Evolutionary conservation across 2,888 invertebrate species (phyloP).

Genomic region (Euplagia quadripunctaria): DNA sequence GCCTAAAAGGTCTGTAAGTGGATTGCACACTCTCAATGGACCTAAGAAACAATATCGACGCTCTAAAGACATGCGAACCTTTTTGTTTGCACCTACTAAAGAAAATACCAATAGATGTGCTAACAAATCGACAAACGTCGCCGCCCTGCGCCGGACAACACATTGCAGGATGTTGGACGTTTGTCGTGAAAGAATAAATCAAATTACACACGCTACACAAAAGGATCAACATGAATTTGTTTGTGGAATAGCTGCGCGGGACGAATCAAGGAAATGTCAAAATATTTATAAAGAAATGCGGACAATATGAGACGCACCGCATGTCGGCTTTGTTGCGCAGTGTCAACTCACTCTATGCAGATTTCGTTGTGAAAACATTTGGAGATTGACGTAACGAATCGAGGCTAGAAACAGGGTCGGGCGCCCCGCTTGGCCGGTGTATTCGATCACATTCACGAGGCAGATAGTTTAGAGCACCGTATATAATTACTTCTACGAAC

Average conservation of each 20-base stretch:
- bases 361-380: slow-evolving; percentile 78
- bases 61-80: slow-evolving; percentile 67
- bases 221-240: slow-evolving; percentile 82
- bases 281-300: slow-evolving; percentile 86
- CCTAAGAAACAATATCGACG: slow-evolving; percentile 64
- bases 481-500: slow-evolving; percentile 84
- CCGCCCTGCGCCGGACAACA: slow-evolving; percentile 61
- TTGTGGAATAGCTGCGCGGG: slow-evolving; percentile 80
- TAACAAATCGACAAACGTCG: slow-evolving; percentile 83
- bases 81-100: slow-evolving; percentile 78
- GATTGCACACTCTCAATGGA: slow-evolving; percentile 49
- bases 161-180: slow-evolving; percentile 79
- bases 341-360: slow-evolving; percentile 86
- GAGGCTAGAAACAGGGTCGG: slow-evolving; percentile 63
- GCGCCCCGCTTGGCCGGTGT: slow-evolving; percentile 75
- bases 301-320: slow-evolving; percentile 77
- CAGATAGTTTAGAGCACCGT: slow-evolving; percentile 81
- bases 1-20: slow-evolving; percentile 58
- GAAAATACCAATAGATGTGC: slow-evolving; percentile 79
- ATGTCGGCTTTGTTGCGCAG: slow-evolving; percentile 77
- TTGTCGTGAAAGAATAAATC: slow-evolving; percentile 84
- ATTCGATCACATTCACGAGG: slow-evolving; percentile 70
- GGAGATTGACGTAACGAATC: slow-evolving; percentile 87
- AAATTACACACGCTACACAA: slow-evolving; percentile 84
- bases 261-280: slow-evolving; percentile 85